Evolutionary conservation across 2,888 invertebrate species (phyloP), one percentile per base, ranked within the genome.

Genomic region (Crepidodera aurea): DNA sequence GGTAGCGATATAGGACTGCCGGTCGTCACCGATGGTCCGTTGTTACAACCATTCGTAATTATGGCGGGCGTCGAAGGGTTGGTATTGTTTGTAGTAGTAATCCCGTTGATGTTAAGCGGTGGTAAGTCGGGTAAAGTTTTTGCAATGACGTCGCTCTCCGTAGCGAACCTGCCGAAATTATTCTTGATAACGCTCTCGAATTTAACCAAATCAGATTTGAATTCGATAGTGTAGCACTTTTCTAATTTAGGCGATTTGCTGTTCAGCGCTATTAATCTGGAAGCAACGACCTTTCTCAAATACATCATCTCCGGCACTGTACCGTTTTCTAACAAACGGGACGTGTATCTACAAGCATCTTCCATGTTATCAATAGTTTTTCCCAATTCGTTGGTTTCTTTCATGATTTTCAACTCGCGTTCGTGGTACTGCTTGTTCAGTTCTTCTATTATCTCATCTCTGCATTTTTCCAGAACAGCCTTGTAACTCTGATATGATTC

Each of bases 331-430:
- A 95, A 82, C 46, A 96, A 86, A 70, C 92, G 87, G 12, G 89
- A 86, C 0, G 94, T 90, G 77, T 94, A 96, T 73, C 90, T 90
- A 76, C 92, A 92, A 7, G 94, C 94, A 76, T 93, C 92, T 75
- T 94, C 92, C 65, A 96, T 89, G 73, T 91, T 90, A 66, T 90
- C 91, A 66, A 92, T 89, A 2, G 90, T 91, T 77, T 93, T 93
- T 73, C 92, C 94, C 57, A 95, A 88, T 42, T 76, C 74, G 76
- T 92, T 91, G 76, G 91, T 89, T 65, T 91, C 84, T 77, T 95
- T 94, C 94, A 96, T 96, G 29, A 96, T 90, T 79, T 91, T 90
- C 34, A 96, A 84, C 80, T 95, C 95, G 64, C 94, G 88, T 75
- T 91, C 90, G 62, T 91, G 90, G 79, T 96, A 95, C 66, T 93